Percentiles rank a stretch among this genome's conserved stretches.
phyloP scores from a whole-genome alignment of 2,888 invertebrate genomes.

The Pterostichus madidus region DNA sequence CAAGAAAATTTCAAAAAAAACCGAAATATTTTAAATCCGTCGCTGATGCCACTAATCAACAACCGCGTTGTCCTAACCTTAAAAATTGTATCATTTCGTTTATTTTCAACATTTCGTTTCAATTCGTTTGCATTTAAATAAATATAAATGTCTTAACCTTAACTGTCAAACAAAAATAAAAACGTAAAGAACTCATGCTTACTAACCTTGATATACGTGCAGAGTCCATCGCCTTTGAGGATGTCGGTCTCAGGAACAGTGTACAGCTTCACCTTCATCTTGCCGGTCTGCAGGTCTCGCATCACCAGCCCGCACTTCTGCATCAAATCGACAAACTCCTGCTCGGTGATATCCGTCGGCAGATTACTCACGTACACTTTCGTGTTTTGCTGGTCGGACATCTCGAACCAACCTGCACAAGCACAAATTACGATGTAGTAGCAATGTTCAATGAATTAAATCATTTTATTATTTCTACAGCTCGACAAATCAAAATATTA shows the following conservation, averaged over 20 bases:
- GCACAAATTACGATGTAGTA: constrained; percentile 57
- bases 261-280: constrained; percentile 95
- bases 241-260: constrained; percentile 87
- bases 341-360: constrained; percentile 92
- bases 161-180: too few relatives aligned
- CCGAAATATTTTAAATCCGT: too few relatives aligned
- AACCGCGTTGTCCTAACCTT: too few relatives aligned
- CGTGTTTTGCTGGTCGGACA: constrained; percentile 92
- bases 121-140: too few relatives aligned
- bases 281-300: constrained; percentile 88
- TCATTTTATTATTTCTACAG: too few relatives aligned
- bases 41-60: too few relatives aligned
- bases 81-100: too few relatives aligned
- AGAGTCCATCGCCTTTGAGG: constrained; percentile 97
- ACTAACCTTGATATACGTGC: constrained; percentile 94
- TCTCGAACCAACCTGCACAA: constrained; percentile 92
- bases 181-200: too few relatives aligned
- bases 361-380: constrained; percentile 97
- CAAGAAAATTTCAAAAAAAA: too few relatives aligned
- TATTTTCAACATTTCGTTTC: too few relatives aligned
- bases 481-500: too few relatives aligned
- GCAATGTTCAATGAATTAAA: too few relatives aligned
- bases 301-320: constrained; percentile 97
- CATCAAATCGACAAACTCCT: constrained; percentile 95
- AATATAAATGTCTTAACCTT: neutral